Evolutionary conservation across 2,113 vertebrate species (phyloP).

Genomic region (Meles meles): DNA sequence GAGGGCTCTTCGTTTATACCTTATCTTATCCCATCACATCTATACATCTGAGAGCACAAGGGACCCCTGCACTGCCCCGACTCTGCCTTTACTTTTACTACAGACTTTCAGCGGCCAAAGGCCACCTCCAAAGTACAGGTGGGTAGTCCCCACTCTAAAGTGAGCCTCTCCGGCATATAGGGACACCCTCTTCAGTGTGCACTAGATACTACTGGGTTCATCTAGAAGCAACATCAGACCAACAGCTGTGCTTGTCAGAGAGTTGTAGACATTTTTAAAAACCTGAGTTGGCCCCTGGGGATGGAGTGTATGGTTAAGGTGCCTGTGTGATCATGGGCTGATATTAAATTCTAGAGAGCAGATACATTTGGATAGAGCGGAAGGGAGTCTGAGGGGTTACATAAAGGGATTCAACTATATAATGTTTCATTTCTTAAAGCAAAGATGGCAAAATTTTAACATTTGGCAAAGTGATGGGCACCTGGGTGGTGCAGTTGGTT

Average conservation of each 20-base stretch:
- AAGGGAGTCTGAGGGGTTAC: not conserved
- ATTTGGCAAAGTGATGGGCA: not conserved
- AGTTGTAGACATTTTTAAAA: not conserved
- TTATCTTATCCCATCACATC: not conserved
- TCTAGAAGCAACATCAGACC: not conserved
- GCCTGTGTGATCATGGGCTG: not conserved
- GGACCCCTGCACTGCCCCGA: not conserved
- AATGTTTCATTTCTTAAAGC: not conserved
- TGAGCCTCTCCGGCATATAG: not conserved
- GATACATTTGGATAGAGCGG: not conserved
- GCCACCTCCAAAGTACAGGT: not conserved
- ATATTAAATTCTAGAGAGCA: not conserved
- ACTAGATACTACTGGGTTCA: not conserved
- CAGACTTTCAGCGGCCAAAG: not conserved
- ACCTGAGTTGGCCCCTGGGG: not conserved
- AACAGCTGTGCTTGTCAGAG: not conserved
- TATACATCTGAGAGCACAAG: not conserved
- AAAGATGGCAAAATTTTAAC: not conserved
- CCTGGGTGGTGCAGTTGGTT: not conserved
- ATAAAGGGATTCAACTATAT: not conserved
- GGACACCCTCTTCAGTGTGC: not conserved
- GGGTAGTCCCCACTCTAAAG: not conserved
- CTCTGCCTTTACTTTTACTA: not conserved
- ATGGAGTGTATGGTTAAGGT: not conserved
- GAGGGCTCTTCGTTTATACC: not conserved